These are phyloP conservation scores for Aphidius colemani DNA, from an alignment of 2,888 invertebrate genomes.

Conservation along the genomic window DNA sequence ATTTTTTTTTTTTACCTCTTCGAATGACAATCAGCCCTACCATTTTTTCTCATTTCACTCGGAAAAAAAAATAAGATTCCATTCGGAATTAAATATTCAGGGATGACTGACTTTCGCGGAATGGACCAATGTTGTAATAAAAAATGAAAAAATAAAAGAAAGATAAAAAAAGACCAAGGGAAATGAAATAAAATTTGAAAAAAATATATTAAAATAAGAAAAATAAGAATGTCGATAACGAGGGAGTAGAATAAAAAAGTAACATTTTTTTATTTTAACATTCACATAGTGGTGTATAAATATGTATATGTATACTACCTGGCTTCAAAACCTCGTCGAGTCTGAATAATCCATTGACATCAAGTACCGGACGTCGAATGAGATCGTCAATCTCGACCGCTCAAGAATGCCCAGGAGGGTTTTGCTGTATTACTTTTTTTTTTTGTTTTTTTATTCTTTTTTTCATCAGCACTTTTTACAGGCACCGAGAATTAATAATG, in stretches of 20 bases:
- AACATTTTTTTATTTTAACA: neutral
- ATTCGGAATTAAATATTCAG: constrained; percentile 56
- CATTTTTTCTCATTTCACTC: neutral
- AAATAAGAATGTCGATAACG: constrained; percentile 4
- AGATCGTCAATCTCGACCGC: constrained; percentile 20
- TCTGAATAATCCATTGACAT: constrained; percentile 23
- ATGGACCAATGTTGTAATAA: constrained; percentile 14
- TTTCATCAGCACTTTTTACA: constrained; percentile 41
- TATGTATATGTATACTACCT: no score
- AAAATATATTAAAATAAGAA: neutral
- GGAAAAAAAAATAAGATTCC: constrained; percentile 50
- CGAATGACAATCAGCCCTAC: constrained; percentile 55
- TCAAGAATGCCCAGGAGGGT: constrained; percentile 17
- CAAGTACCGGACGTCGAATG: constrained; percentile 15
- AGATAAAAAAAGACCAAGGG: neutral
- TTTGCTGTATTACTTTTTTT: neutral
- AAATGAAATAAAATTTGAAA: constrained; percentile 7
- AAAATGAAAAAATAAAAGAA: neutral
- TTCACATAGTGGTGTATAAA: no score
- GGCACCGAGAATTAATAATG: constrained; percentile 49
- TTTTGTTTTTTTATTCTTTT: constrained; percentile 15
- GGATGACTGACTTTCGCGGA: constrained; percentile 23
- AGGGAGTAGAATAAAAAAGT: neutral
- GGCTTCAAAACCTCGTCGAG: constrained; percentile 13
- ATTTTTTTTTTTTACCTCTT: constrained; percentile 45